These are phyloP conservation scores for Loripinus fragilis DNA, from an alignment of 2,888 invertebrate genomes.

Conservation along the genomic window DNA sequence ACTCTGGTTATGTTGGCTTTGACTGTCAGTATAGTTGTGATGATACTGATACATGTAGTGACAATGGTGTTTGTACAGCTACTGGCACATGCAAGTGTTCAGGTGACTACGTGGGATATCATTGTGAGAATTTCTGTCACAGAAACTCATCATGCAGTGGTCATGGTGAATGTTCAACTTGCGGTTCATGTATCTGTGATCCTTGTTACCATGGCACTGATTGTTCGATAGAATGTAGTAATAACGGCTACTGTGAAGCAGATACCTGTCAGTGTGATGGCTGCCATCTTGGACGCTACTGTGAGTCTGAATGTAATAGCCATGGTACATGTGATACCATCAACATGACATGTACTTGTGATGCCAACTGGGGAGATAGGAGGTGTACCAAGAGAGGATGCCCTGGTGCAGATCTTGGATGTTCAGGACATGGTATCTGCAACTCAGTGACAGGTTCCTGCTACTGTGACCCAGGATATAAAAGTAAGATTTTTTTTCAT, in stretches of 20 bases:
- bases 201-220: slow-evolving; percentile 70
- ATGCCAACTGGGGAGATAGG: slow-evolving; percentile 64
- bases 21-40: slow-evolving; percentile 71
- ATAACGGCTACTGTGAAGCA: slow-evolving; percentile 63
- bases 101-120: slow-evolving; percentile 65
- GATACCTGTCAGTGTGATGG: slow-evolving; percentile 68
- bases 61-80: slow-evolving; percentile 63
- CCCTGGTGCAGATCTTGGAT: slow-evolving; percentile 61
- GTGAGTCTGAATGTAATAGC: slow-evolving; percentile 69
- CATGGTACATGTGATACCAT: slow-evolving; percentile 62
- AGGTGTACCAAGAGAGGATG: slow-evolving; percentile 69
- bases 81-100: slow-evolving; percentile 68
- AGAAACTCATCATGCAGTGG: slow-evolving; percentile 61
- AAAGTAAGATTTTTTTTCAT: no score
- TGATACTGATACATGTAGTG: slow-evolving; percentile 53
- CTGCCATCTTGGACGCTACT: slow-evolving; percentile 68
- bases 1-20: slow-evolving; percentile 60
- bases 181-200: slow-evolving; percentile 71
- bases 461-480: slow-evolving; percentile 74
- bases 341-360: slow-evolving; percentile 61
- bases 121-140: slow-evolving; percentile 68
- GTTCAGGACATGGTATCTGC: slow-evolving; percentile 72
- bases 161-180: slow-evolving; percentile 67
- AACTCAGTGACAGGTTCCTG: slow-evolving; percentile 67
- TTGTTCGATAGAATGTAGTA: slow-evolving; percentile 66